Evolutionary conservation across 2,797 vertebrate species (phyloP).

Genomic region (Bradypodion ventrale): DNA sequence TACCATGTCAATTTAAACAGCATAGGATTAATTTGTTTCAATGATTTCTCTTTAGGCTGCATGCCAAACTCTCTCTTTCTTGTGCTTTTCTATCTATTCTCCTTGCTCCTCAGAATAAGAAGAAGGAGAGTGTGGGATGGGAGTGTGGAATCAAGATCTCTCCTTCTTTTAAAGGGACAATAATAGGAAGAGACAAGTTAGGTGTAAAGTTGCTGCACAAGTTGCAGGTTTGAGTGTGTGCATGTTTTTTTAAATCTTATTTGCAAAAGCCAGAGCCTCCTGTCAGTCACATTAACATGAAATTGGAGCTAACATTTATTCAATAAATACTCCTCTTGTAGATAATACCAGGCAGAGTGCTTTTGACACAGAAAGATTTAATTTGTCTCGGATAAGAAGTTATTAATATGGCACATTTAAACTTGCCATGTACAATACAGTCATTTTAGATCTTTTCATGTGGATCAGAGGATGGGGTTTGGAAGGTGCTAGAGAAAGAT

Average conservation of each 20-base stretch:
- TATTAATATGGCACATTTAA: conserved; percentile 82
- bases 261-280: conserved; percentile 73
- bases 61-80: conserved; percentile 78
- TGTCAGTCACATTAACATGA: conserved; percentile 82
- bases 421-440: conserved; percentile 76
- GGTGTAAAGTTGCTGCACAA: conserved; percentile 71
- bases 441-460: conserved; percentile 71
- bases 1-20: conserved; percentile 96
- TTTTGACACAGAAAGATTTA: conserved; percentile 81
- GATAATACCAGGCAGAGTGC: conserved; percentile 78
- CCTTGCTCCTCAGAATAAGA: conserved; percentile 76
- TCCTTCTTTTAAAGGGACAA: conserved; percentile 73
- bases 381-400: conserved; percentile 82
- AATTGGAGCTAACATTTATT: conserved; percentile 82
- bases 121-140: conserved; percentile 5
- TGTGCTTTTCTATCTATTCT: conserved; percentile 68
- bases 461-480: conserved; percentile 40
- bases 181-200: conserved; percentile 79
- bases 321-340: conserved; percentile 84
- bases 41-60: conserved; percentile 95
- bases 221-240: conserved; percentile 65
- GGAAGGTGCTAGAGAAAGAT: conserved; percentile 58
- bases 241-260: conserved; percentile 70
- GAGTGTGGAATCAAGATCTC: conserved; percentile 45
- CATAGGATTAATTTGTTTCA: conserved; percentile 98